Evolutionary conservation across 2,888 invertebrate species (phyloP), one percentile per base, ranked within the genome.

Genomic region (Morpho deidamia): DNA sequence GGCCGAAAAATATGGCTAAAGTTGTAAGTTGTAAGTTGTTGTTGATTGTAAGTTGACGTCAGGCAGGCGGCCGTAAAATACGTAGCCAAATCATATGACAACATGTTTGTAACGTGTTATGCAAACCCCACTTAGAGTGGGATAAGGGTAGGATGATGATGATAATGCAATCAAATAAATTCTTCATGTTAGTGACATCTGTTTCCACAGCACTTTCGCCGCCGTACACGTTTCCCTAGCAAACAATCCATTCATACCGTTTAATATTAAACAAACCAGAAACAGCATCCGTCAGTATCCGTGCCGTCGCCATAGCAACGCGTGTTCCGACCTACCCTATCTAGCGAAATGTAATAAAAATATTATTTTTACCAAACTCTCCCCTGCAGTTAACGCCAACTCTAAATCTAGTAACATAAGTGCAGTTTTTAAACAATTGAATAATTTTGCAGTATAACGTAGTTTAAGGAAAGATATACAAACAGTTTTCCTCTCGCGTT

Each of bases 271-370:
- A 66, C 65, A 66, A 68, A 64, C 62, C 61, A 51, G 52, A 58
- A 55, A 53, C 57, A 51, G 53, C 59, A 64, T 59, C 58, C 58
- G 50, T 57, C 51, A 45, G 51, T 45, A 67, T 64, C 62, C 80
- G 78, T 80, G 80, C 75, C 72, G 78, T 81, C 63, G 45, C 70
- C 73, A 77, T 77, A 64, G 65, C 59, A 67, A 81, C 79, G 37
- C 56, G 63, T 64, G 65, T 71, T 68, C 68, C 71, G 76, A 78
- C 78, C 80, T 81, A 76, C 76, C 78, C 76, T 67, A 79, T 72
- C 60, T 64, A 59, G 69, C 68, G 68, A 76, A 75, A 78, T 71
- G 72, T 74, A 76, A 80, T 78, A 78, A 77, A 77, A 80, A 76
- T 66, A 74, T 53, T 44, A 51, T 37, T 62, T 59, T 59, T 12